phyloP scores from a whole-genome alignment of 2,797 vertebrate genomes.

The Channallabes apus region DNA sequence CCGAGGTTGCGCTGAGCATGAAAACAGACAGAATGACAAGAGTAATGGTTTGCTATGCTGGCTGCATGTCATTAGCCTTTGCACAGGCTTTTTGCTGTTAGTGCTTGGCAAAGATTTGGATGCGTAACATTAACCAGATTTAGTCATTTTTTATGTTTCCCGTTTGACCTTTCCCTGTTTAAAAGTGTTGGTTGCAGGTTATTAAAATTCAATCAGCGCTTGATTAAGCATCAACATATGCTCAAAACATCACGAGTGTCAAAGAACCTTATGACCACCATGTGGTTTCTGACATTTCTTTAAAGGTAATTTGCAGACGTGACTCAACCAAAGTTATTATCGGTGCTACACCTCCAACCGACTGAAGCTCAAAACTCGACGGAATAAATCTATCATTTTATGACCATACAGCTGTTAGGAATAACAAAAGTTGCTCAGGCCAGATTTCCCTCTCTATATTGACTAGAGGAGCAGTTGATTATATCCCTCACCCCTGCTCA shows the following conservation, averaged over 20 bases:
- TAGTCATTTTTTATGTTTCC: not conserved
- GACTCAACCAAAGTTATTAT: not conserved
- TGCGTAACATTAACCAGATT: conserved; percentile 3
- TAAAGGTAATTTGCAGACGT: conserved; percentile 13
- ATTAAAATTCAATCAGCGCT: conserved; percentile 18
- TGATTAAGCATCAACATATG: conserved; percentile 12
- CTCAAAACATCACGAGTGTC: conserved; percentile 1
- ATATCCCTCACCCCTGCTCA: not conserved
- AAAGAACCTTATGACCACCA: conserved; percentile 22
- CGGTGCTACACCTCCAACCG: not conserved
- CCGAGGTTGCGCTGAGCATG: not conserved
- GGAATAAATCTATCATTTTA: conserved; percentile 4
- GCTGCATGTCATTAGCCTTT: conserved; percentile 19
- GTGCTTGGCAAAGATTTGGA: not conserved
- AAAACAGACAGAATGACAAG: not conserved
- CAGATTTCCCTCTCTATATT: not conserved
- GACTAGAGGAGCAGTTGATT: not conserved
- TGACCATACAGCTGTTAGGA: not conserved
- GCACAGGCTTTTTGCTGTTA: not conserved
- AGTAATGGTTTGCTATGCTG: conserved; percentile 27
- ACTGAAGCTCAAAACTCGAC: not conserved
- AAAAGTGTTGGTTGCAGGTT: conserved; percentile 9
- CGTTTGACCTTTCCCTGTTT: conserved; percentile 37
- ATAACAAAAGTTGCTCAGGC: not conserved
- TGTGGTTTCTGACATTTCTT: conserved; percentile 28